These are phyloP conservation scores for Elephantulus edwardii DNA, from an alignment of 2,113 vertebrate genomes.

Conservation along the genomic window DNA sequence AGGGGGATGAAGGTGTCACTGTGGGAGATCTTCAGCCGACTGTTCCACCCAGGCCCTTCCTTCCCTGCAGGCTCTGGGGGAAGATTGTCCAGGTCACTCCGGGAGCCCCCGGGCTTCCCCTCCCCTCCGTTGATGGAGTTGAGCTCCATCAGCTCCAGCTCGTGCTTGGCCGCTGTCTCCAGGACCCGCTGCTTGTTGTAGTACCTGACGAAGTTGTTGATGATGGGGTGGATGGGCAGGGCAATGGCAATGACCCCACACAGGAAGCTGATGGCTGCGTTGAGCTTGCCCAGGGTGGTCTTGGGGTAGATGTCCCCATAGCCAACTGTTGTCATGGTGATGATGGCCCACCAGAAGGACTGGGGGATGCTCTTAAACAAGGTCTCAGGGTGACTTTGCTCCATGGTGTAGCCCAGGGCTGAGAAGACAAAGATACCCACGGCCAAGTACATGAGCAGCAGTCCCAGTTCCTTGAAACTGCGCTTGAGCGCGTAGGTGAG, in stretches of 20 bases:
- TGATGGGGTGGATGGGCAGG: constrained; percentile 97
- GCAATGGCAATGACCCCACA: constrained; percentile 98
- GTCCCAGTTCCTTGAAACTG: constrained; percentile 95
- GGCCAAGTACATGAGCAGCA: constrained; percentile 97
- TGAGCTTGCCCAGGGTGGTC: constrained; percentile 96
- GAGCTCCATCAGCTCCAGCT: constrained; percentile 96
- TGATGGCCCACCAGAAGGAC: constrained; percentile 99
- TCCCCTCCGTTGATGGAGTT: constrained; percentile 80
- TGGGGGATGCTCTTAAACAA: constrained; percentile 99
- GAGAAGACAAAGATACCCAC: constrained; percentile 99
- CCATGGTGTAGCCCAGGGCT: constrained; percentile 96
- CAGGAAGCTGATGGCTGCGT: constrained; percentile 97
- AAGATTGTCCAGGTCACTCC: constrained; percentile 72
- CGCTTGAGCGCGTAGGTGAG: constrained; percentile 95
- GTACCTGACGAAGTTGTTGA: constrained; percentile 97
- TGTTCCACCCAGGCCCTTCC: constrained; percentile 79
- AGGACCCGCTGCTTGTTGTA: constrained; percentile 97
- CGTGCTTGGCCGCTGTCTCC: constrained; percentile 95
- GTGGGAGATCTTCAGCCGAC: constrained; percentile 85
- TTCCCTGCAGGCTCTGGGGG: constrained; percentile 65
- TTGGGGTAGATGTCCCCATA: constrained; percentile 99
- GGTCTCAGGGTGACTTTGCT: constrained; percentile 96
- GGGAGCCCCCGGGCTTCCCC: constrained; percentile 72
- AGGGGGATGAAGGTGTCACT: constrained; percentile 91
- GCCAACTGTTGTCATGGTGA: constrained; percentile 98